Evolutionary conservation across 1,140 invertebrate genomes (phyloP), one percentile per base, ranked within the genome.

Genomic region (Leptopilina clavipes): DNA sequence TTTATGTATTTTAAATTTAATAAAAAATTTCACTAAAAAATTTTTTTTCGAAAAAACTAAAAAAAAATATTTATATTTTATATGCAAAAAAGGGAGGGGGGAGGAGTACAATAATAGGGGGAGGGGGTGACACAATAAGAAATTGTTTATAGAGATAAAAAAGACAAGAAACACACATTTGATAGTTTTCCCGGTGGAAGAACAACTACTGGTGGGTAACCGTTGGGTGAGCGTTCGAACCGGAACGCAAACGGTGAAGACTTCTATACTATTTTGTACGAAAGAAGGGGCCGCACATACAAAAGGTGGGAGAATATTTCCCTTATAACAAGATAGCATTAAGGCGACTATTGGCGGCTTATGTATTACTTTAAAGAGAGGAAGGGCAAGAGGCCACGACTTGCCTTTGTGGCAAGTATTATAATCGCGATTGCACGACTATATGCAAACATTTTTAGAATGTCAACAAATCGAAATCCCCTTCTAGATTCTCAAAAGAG

Each of bases 271-370:
- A 40, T 40, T 31, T 52, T 5, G 48, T 17, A 37, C 59, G 59
- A 19, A 65, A 65, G 59, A 65, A 65, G 59, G 59, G 59, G 59
- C 22, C 37, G n/a, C n/a, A 31, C 25, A 6, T 40, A 8, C 37
- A 40, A 65, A 31, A 65, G 59, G 59, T 65, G 59, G 59, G 59
- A 65, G 59, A 65, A 31, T 40, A 40, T 65, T 65, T 65, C 59
- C 59, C 59, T 65, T 65, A 65, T 31, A 65, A 31, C 59, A 65
- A 40, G 22, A 65, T 65, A 65, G 19, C 12, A 65, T 48, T 10
- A n/a, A 65, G 59, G 59, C 59, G 59, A 25, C 59, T 65, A 65
- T 65, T 65, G 59, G 59, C 59, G 59, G 59, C 19, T 59, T 31
- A 25, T 59, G n/a, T 14, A 11, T 48, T 48, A 14, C 45, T 48